Evolutionary conservation across 2,113 vertebrate genomes (phyloP), one percentile per base, ranked within the genome.

Genomic region (Periophthalmodon schlosseri): DNA sequence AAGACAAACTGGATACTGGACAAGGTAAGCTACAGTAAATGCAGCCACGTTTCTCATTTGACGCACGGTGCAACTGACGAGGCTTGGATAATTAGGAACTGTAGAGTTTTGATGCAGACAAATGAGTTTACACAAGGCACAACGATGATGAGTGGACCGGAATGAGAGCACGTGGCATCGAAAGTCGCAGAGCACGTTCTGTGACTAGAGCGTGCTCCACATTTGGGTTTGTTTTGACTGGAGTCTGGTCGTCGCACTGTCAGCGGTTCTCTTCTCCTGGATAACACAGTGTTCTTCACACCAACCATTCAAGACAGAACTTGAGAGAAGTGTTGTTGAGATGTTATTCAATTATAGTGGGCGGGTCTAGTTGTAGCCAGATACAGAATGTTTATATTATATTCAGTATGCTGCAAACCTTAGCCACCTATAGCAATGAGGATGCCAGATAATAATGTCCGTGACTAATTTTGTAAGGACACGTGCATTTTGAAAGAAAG

Each of bases 141-240:
- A 8, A 6, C 2, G 60, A 8, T 18, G 60, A 63, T 34, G 15
- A 24, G 34, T 63, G 15, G 33, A 63, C 2, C 28, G 1, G 60
- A 24, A 24, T 3, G 11, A 15, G 57, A 61, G 5, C 60, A 63
- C 60, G 60, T 63, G 60, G 14, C 15, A 20, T 15, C 21, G 12
- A 16, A 12, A 34, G 14, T 28, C 57, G 24, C 5, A 28, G 21
- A 13, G 57, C 24, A 20, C 61, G 16, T n/a, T 20, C 1, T 64
- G 60, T 18, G 15, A 18, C 8, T 18, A 18, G 18, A 10, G 61
- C 61, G 34, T 10, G 34, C 34, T n/a, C 34, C 36, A 65, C 9
- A 65, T 65, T 63, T 10, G 10, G 34, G 34, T 65, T 65, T 65
- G 63, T 65, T 65, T 65, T 65, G 63, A n/a, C 63, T 65, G 34